phyloP scores from a whole-genome alignment of 2,888 invertebrate genomes.

The Scaptodrosophila latifasciaeformis region DNA sequence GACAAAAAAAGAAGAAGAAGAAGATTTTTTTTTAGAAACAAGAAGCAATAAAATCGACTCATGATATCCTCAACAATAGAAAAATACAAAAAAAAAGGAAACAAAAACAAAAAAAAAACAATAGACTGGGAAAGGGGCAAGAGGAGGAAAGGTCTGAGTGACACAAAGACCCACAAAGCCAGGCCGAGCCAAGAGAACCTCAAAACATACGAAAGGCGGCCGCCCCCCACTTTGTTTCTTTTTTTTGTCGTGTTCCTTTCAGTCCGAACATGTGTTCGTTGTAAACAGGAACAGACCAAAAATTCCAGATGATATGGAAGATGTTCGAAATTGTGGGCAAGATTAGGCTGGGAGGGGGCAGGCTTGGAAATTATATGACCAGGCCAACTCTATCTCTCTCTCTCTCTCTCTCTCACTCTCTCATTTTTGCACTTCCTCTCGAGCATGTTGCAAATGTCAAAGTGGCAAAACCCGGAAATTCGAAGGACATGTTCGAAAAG shows the following conservation, averaged over 20 bases:
- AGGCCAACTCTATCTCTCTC: too few species aligned
- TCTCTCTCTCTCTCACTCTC: not conserved
- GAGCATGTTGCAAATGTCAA: slow-evolving; percentile 71
- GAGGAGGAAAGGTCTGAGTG: slow-evolving; percentile 26
- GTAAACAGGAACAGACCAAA: slow-evolving; percentile 52
- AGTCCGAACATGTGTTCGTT: slow-evolving; percentile 60
- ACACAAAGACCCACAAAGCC: slow-evolving; percentile 56
- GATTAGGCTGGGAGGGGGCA: too few species aligned
- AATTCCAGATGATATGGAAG: not conserved
- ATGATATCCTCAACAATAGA: not conserved
- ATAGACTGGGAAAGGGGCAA: slow-evolving; percentile 34
- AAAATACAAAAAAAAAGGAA: slow-evolving; percentile 40
- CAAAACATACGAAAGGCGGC: not conserved
- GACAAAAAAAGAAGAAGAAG: slow-evolving; percentile 5
- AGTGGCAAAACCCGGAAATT: slow-evolving; percentile 73
- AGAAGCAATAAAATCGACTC: slow-evolving; percentile 22
- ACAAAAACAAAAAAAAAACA: slow-evolving; percentile 47
- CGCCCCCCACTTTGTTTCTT: not conserved
- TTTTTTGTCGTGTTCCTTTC: not conserved
- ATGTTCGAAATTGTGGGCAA: not conserved
- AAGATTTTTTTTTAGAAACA: slow-evolving; percentile 16
- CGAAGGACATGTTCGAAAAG: slow-evolving; percentile 72
- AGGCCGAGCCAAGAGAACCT: not conserved
- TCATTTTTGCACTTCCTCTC: slow-evolving; percentile 10
- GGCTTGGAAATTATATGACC: too few species aligned